These are phyloP conservation scores for Parnassius glacialis DNA, from an alignment of 2,888 invertebrate genomes.

Conservation along the genomic window DNA sequence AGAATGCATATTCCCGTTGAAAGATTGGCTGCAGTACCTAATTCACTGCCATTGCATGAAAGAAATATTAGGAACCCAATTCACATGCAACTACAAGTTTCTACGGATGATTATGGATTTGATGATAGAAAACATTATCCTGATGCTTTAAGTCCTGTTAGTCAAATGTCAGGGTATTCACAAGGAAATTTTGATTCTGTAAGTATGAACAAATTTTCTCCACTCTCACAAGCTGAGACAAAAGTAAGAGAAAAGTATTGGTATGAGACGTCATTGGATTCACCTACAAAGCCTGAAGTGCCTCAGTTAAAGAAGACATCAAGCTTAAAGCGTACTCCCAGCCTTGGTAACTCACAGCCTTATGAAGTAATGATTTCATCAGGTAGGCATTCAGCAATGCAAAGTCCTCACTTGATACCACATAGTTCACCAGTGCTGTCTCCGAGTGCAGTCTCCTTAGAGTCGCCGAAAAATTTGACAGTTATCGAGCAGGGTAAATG, in stretches of 20 bases:
- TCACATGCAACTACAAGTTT: constrained; percentile 67
- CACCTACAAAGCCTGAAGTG: constrained; percentile 67
- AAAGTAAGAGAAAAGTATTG: constrained; percentile 83
- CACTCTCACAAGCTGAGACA: constrained; percentile 63
- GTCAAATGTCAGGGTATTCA: constrained; percentile 68
- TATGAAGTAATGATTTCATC: constrained; percentile 69
- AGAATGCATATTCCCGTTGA: constrained; percentile 55
- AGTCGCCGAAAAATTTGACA: constrained; percentile 91
- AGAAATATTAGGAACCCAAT: constrained; percentile 65
- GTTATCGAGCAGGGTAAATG: constrained; percentile 93
- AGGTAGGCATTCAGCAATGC: constrained; percentile 71
- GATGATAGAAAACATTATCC: constrained; percentile 59
- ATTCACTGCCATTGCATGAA: constrained; percentile 67
- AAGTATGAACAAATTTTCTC: constrained; percentile 69
- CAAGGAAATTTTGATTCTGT: constrained; percentile 65
- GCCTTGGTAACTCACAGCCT: constrained; percentile 77
- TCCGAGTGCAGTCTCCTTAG: constrained; percentile 81
- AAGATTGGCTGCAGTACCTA: constrained; percentile 59
- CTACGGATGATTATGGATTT: constrained; percentile 64
- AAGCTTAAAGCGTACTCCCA: constrained; percentile 77
- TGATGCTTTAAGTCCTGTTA: constrained; percentile 67
- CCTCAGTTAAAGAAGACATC: constrained; percentile 66
- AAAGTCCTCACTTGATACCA: constrained; percentile 61
- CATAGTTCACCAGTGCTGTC: constrained; percentile 65
- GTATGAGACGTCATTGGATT: constrained; percentile 85